phyloP scores from a whole-genome alignment of 2,888 invertebrate genomes.

The Eilema depressum region DNA sequence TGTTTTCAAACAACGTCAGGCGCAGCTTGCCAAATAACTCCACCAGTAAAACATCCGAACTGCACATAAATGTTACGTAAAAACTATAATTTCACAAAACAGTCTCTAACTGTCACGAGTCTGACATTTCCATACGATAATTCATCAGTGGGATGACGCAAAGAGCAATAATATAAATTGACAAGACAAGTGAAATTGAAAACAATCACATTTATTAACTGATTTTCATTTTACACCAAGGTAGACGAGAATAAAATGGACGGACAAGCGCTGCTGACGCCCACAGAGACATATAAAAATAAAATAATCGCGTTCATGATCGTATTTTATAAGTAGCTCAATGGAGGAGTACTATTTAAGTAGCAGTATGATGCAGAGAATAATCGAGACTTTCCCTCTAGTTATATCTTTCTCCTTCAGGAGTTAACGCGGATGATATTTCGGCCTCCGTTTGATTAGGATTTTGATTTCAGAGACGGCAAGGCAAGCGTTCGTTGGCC shows the following conservation, averaged over 20 bases:
- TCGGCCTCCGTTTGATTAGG: too few relatives aligned
- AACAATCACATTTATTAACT: conserved; percentile 17
- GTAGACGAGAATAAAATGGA: background rate
- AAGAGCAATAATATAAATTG: conserved; percentile 19
- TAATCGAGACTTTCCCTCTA: background rate
- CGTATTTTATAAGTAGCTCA: background rate
- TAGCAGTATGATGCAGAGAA: background rate
- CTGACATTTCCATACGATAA: conserved; percentile 31
- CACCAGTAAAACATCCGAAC: conserved; percentile 35
- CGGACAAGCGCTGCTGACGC: background rate
- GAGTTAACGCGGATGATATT: background rate
- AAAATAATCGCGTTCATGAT: background rate
- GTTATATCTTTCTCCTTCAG: background rate
- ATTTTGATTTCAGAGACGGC: too few relatives aligned
- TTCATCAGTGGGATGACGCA: conserved; percentile 26
- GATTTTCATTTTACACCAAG: background rate
- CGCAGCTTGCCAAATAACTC: conserved; percentile 47
- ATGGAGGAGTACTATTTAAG: background rate
- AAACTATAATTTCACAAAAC: conserved; percentile 32
- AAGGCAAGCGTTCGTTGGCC: too few relatives aligned
- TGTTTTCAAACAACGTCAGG: conserved; percentile 46
- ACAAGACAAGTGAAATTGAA: conserved; percentile 25
- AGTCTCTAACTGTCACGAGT: conserved; percentile 32
- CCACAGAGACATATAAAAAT: background rate
- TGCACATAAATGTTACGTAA: conserved; percentile 25